These are phyloP conservation scores for Drosophila birchii DNA, from an alignment of 2,888 invertebrate species.

Conservation along the genomic window DNA sequence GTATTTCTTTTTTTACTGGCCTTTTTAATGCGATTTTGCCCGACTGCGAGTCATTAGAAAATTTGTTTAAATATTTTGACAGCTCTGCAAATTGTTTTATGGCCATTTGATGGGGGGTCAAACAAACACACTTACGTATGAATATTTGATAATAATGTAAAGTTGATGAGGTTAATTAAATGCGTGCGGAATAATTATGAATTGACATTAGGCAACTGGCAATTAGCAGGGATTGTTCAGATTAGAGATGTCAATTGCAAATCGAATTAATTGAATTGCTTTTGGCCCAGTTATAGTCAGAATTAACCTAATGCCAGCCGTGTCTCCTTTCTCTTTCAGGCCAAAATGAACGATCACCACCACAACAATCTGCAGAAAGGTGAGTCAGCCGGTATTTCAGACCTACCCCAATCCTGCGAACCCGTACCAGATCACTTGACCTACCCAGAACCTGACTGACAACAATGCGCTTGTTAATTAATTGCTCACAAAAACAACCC, in stretches of 20 bases:
- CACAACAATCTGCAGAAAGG: conserved; percentile 85
- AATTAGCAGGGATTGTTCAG: conserved; percentile 39
- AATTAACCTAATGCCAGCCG: conserved; percentile 13
- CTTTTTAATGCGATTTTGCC: conserved; percentile 40
- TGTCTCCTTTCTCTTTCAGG: conserved; percentile 75
- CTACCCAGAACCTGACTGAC: conserved; percentile 42
- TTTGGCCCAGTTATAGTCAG: neutral
- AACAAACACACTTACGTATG: conserved; percentile 15
- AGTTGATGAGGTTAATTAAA: conserved; percentile 39
- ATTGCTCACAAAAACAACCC: conserved; percentile 73
- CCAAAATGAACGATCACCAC: conserved; percentile 85
- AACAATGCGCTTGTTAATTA: conserved; percentile 64
- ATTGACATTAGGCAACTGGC: conserved; percentile 24
- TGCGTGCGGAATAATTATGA: conserved; percentile 25
- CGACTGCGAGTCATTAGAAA: conserved; percentile 30
- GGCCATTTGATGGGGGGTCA: conserved; percentile 30
- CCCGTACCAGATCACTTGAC: conserved; percentile 42
- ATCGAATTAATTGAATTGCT: conserved; percentile 40
- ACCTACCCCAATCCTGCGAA: conserved; percentile 42
- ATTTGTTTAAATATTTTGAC: conserved; percentile 47
- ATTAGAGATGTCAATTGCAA: conserved; percentile 31
- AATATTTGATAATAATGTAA: conserved; percentile 39
- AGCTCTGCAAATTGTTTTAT: conserved; percentile 34
- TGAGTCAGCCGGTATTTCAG: conserved; percentile 62
- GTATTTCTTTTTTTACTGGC: conserved; percentile 4